Base-by-base conservation (phyloP, 2,888 invertebrate genomes). In the Tubiluchus corallicola region DNA sequence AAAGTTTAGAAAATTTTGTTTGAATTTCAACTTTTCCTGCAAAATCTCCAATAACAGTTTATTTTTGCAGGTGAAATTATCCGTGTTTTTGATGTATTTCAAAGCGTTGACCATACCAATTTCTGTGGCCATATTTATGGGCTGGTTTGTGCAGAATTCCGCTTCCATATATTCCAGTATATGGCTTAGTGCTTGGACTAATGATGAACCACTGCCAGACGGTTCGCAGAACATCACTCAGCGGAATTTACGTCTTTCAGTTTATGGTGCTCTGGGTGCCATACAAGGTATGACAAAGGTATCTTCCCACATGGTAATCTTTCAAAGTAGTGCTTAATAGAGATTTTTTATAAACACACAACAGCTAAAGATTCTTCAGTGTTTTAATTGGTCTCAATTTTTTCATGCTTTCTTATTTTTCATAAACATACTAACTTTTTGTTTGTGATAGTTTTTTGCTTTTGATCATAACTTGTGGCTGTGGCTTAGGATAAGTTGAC, bases 41-140 rank as follows among this genome's bases (percentile, higher is more conserved):
- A 29, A 29, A 29, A 29, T 29, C n/a, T 19, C 38, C 1, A 3
- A n/a, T 39, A 17, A 4, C 18, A 9, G 9, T 9, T 17, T 18
- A 3, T 13, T 16, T 5, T 45, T 50, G 3, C 53, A 62, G 62
- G 63, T 64, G 20, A 62, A 62, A 46, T 40, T 59, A 20, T 41
- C 54, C 4, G 61, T 63, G 37, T 63, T 61, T 51, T 15, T 9
- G n/a, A 29, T 29, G 29, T 29, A 29, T 37, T 41, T 51, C 18
- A 37, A 40, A 17, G 44, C 46, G 4, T 38, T 48, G 4, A 37
- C 45, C 9, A 4, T 17, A 15, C 20, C 44, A 4, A 38, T 41
- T 38, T 29, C 37, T 13, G 9, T 15, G 2, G 9, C 38, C 29
- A 41, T 48, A 5, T 1, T 48, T n/a, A 37, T 48, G 2, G 42